Conservation (phyloP, 2,797 vertebrate genomes). For the Catamblyrhynchus diadema region DNA sequence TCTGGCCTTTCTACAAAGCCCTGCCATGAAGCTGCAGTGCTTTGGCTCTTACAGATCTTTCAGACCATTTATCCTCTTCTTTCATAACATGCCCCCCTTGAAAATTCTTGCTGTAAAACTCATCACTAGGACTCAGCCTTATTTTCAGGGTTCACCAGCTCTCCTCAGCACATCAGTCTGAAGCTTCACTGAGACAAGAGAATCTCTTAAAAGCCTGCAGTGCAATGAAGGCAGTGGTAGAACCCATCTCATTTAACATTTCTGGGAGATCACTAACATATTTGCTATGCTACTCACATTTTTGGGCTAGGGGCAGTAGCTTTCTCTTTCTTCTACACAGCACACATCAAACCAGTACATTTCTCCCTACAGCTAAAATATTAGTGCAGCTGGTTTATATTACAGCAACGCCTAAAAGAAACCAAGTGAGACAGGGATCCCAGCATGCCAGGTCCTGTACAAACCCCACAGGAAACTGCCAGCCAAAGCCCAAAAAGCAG, state of each 20-base stretch:
- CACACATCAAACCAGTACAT: constrained; percentile 7
- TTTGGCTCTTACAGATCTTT: background rate
- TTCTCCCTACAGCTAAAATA: constrained; percentile 39
- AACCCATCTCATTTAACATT: constrained; percentile 51
- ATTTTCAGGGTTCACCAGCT: background rate
- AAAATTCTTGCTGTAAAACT: background rate
- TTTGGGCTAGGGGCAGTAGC: constrained; percentile 27
- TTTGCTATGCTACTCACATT: constrained; percentile 25
- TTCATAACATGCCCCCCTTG: background rate
- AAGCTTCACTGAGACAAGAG: background rate
- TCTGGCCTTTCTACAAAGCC: background rate
- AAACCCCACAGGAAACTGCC: background rate
- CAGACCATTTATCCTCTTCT: background rate
- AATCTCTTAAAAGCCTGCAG: constrained; percentile 2
- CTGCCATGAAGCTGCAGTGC: background rate
- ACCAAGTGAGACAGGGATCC: background rate
- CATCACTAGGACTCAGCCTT: background rate
- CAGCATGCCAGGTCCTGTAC: background rate
- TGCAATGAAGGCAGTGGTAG: background rate
- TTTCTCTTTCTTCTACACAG: constrained; percentile 18
- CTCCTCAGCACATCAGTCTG: background rate
- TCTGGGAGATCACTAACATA: constrained; percentile 10
- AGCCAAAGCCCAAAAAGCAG: background rate
- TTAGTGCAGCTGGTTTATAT: constrained; percentile 16
- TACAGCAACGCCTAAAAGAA: background rate